Conservation (phyloP, 1,140 invertebrate genomes). For the Drosophila lacteicornis region DNA sequence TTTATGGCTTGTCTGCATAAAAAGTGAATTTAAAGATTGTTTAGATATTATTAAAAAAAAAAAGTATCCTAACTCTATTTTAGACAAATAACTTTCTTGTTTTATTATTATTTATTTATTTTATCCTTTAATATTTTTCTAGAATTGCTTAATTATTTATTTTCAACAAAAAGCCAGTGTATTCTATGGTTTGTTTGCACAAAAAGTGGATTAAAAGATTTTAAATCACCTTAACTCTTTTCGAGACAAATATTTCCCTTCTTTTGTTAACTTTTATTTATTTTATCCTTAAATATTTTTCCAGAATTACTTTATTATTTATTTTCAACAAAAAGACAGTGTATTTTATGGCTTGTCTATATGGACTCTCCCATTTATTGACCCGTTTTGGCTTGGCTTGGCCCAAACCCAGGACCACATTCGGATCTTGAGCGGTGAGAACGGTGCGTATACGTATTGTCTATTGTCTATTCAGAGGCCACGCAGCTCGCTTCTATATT, state of each 20-base stretch:
- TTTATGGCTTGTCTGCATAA: neutral
- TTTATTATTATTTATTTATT: neutral
- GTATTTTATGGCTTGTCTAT: slow-evolving; percentile 18
- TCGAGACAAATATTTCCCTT: too few relatives aligned
- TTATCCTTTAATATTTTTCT: too few relatives aligned
- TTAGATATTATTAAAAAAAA: too few relatives aligned
- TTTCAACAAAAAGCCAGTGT: slow-evolving; percentile 12
- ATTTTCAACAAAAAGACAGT: neutral
- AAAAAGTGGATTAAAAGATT: neutral
- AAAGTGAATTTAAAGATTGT: neutral
- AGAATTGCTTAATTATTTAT: neutral
- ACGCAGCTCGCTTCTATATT: slow-evolving; percentile 59
- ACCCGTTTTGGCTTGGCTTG: slow-evolving; percentile 47
- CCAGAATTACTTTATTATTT: neutral
- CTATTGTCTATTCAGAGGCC: slow-evolving; percentile 66
- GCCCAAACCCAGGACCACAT: slow-evolving; percentile 5
- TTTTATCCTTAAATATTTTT: neutral
- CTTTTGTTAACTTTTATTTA: too few relatives aligned
- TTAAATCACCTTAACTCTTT: too few relatives aligned
- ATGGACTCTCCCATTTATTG: slow-evolving; percentile 43
- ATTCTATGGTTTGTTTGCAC: slow-evolving; percentile 3
- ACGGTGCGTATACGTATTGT: slow-evolving; percentile 74
- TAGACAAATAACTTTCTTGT: too few relatives aligned
- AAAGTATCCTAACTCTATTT: neutral
- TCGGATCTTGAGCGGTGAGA: slow-evolving; percentile 34